Base-by-base conservation (phyloP, 2,113 vertebrate species). In the Athene cunicularia region DNA sequence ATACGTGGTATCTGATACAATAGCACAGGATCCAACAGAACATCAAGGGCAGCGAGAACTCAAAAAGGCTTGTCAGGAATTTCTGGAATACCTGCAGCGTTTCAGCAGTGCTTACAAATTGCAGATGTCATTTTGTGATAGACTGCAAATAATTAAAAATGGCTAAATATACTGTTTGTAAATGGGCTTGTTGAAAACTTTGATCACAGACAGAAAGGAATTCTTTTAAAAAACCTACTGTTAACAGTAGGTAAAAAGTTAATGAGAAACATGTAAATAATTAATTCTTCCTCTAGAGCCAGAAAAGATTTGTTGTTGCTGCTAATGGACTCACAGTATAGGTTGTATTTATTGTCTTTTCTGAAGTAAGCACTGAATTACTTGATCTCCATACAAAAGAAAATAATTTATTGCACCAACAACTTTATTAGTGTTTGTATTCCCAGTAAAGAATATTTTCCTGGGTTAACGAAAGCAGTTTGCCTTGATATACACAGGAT, bases 241-340 rank as follows among this genome's bases (percentile, higher is more conserved):
- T 77, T 97, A 96, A 90, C 88, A 79, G 94, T 92, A 84, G 89
- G 93, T 94, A 97, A 97, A 97, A 97, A 96, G 62, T 97, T 96
- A 97, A 94, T 97, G 83, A 98, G 94, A 94, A 96, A 94, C 80
- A 91, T 70, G 52, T 97, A 96, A 97, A 97, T 97, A 97, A 97
- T 97, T 97, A 97, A 97, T 96, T 94, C 63, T 94, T 66, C 50
- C 80, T 89, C 94, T 79, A 67, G n/a, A 93, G 79, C 56, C 79
- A 97, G 82, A 30, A 95, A 49, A 95, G 62, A 87, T 95, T 96
- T 93, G 91, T 81, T 95, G 59, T 72, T 96, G 67, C 49, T 63
- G 66, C 75, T 95, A 93, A 97, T 88, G 67, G 91, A 77, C 45
- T 97, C 63, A 83, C 90, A 62, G 79, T 92, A 22, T 14, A 90